A percentile compares a stretch with the other conserved stretches of the same genome.
Conservation (phyloP, 2,888 invertebrate species). For the Dastarcus helophoroides region DNA sequence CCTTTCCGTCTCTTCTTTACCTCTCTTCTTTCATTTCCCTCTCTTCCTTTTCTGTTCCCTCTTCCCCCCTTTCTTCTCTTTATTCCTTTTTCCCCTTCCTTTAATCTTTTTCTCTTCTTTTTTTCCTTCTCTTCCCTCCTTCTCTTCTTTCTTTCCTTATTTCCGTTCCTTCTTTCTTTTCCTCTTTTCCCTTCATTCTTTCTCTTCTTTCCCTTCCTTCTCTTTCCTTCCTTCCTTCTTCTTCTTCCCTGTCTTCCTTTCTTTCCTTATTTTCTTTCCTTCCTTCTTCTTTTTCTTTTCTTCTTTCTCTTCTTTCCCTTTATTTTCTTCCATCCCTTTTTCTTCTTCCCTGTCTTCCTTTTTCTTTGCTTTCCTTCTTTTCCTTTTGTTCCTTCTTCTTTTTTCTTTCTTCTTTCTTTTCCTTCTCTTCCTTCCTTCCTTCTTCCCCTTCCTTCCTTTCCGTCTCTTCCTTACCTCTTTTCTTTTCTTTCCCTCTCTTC, state of each 20-base stretch:
- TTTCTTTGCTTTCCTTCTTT: background rate
- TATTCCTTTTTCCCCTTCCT: no score
- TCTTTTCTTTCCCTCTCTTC: constrained; percentile 1
- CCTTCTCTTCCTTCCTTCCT: constrained; percentile 1
- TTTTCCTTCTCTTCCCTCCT: constrained; percentile 1
- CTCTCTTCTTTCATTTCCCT: no score
- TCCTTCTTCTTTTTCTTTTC: background rate
- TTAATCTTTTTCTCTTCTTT: no score
- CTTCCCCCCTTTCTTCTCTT: no score
- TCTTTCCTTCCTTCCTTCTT: background rate
- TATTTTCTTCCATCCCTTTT: no score
- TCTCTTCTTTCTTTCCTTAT: background rate
- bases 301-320: background rate
- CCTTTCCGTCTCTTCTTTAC: no score
- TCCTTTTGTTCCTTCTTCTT: no score
- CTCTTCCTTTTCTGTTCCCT: no score
- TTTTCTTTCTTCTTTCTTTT: background rate
- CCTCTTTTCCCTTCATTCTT: no score
- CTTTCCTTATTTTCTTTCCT: background rate
- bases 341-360: background rate
- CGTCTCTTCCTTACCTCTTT: no score
- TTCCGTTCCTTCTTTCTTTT: no score
- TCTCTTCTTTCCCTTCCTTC: background rate
- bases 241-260: background rate
- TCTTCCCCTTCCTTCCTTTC: no score